phyloP scores from a whole-genome alignment of 2,888 invertebrate species.

The Lutraria lutraria region DNA sequence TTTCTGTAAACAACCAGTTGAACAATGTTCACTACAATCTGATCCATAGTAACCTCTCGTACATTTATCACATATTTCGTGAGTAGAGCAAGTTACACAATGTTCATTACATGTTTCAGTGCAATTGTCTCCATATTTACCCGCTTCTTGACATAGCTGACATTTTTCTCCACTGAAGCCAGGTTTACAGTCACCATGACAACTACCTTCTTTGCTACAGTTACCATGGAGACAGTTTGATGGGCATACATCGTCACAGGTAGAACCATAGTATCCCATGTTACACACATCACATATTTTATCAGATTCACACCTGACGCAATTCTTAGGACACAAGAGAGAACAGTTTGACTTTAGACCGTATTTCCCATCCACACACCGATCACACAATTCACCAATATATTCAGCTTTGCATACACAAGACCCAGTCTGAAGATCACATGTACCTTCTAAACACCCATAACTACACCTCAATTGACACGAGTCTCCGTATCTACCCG shows the following conservation, averaged over 20 bases:
- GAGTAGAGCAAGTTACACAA: background rate
- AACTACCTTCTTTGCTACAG: constrained; percentile 14
- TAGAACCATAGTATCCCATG: background rate
- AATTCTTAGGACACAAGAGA: background rate
- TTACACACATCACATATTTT: background rate
- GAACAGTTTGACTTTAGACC: background rate
- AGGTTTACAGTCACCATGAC: constrained; percentile 3
- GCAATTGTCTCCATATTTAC: background rate
- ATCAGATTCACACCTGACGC: background rate
- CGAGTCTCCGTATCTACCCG: background rate
- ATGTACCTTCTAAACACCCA: background rate
- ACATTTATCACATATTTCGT: background rate
- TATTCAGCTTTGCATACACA: constrained; percentile 12
- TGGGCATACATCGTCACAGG: background rate
- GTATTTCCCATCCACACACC: background rate
- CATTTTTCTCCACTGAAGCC: background rate
- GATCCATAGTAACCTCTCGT: background rate
- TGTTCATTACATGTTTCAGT: background rate
- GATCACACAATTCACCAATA: background rate
- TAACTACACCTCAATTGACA: background rate
- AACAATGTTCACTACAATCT: background rate
- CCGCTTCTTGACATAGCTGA: background rate
- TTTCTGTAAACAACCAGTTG: background rate
- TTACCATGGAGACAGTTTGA: background rate
- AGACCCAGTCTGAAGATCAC: background rate